phyloP scores from a whole-genome alignment of 2,888 invertebrate genomes.

The Athripsodes cinereus region DNA sequence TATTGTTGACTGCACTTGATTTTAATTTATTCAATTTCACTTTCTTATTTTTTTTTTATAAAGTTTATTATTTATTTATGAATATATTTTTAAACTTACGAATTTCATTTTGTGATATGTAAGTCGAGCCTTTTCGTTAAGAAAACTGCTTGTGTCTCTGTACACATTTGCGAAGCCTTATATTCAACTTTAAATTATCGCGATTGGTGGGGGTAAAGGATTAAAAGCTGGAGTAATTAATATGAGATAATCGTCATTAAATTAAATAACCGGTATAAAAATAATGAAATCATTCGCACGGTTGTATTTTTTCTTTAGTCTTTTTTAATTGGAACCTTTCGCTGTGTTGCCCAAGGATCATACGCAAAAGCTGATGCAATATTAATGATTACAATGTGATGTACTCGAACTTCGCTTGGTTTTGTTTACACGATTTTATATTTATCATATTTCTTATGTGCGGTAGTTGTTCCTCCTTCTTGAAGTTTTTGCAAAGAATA shows the following conservation, averaged over 20 bases:
- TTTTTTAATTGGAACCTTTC: neutral
- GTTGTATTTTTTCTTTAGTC: too few relatives aligned
- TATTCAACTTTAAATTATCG: slow-evolving; percentile 6
- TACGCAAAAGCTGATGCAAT: neutral
- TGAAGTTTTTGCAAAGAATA: too few relatives aligned
- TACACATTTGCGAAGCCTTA: neutral
- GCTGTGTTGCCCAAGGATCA: neutral
- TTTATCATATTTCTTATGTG: too few relatives aligned
- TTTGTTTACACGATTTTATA: too few relatives aligned
- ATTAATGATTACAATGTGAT: neutral
- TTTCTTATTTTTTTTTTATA: too few relatives aligned
- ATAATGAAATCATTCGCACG: too few relatives aligned
- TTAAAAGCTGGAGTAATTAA: neutral
- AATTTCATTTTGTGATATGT: slow-evolving; percentile 10
- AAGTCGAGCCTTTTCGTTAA: slow-evolving; percentile 14
- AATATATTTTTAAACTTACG: slow-evolving; percentile 5
- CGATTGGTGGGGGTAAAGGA: slow-evolving; percentile 1
- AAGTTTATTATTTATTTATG: neutral
- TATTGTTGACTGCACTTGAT: too few relatives aligned
- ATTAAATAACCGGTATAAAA: too few relatives aligned
- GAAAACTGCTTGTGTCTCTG: slow-evolving; percentile 22
- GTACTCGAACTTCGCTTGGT: neutral
- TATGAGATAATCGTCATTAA: neutral
- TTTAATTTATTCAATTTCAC: too few relatives aligned
- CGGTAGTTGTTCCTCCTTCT: too few relatives aligned